phyloP scores from a whole-genome alignment of 2,888 invertebrate genomes.

The Idaea dimidiata region DNA sequence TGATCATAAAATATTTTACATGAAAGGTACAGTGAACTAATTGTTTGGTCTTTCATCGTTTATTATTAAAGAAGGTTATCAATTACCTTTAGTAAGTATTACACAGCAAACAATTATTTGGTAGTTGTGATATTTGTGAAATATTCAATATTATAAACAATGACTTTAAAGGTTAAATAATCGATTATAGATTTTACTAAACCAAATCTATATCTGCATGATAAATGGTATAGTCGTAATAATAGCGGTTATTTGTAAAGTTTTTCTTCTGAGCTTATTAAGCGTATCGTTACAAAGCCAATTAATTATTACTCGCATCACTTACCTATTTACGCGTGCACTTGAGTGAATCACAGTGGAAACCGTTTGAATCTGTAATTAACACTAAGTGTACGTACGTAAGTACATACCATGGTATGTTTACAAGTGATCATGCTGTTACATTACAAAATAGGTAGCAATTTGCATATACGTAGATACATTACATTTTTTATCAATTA shows the following conservation, averaged over 20 bases:
- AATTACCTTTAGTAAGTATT: too few relatives aligned
- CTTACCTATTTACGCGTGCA: not conserved
- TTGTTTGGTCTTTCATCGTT: too few relatives aligned
- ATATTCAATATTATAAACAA: constrained; percentile 1
- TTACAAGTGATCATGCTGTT: not conserved
- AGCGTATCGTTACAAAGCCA: not conserved
- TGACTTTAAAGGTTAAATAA: not conserved
- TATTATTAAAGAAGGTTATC: too few relatives aligned
- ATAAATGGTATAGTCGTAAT: not conserved
- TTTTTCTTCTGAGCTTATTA: not conserved
- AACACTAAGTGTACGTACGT: not conserved
- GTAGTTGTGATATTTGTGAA: too few relatives aligned
- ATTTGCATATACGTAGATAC: not conserved
- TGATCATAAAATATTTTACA: too few relatives aligned
- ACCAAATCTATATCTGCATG: not conserved
- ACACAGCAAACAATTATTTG: too few relatives aligned
- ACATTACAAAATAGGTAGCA: not conserved
- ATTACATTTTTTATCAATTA: too few relatives aligned
- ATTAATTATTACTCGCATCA: not conserved
- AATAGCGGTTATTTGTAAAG: not conserved
- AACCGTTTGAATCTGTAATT: not conserved
- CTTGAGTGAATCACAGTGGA: not conserved
- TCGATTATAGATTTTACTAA: not conserved
- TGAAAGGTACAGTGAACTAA: too few relatives aligned
- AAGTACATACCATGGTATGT: not conserved